These are phyloP conservation scores for Menidia beryllina DNA, from an alignment of 2,113 vertebrate species.

Conservation along the genomic window DNA sequence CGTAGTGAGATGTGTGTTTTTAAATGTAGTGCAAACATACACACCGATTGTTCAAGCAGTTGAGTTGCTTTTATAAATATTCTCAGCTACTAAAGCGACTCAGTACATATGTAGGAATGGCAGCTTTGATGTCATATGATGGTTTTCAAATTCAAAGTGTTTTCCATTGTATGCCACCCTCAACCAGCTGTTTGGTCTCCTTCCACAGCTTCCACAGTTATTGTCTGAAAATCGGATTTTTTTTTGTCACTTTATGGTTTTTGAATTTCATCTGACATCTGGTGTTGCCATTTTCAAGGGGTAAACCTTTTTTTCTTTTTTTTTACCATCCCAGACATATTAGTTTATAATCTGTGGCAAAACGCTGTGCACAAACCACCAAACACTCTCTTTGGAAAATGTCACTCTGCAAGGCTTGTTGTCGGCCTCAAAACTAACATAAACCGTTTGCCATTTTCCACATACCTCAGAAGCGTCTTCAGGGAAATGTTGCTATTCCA, in stretches of 20 bases:
- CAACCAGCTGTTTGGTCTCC: neutral
- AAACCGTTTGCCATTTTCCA: constrained; percentile 69
- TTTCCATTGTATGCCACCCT: neutral
- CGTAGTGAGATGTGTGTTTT: no score
- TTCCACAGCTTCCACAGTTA: constrained; percentile 14
- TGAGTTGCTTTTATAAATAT: no score
- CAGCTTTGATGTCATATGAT: no score
- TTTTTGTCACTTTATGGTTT: constrained; percentile 26
- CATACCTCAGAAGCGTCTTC: constrained; percentile 62
- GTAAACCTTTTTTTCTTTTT: constrained; percentile 37
- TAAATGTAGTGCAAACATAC: no score
- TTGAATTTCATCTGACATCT: constrained; percentile 52
- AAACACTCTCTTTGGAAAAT: constrained; percentile 41
- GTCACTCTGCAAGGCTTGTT: constrained; percentile 56
- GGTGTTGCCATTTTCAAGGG: constrained; percentile 36
- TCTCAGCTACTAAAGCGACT: no score
- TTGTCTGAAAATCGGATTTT: neutral
- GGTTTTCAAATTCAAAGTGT: constrained; percentile 26
- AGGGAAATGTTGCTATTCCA: constrained; percentile 56
- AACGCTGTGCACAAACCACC: constrained; percentile 48
- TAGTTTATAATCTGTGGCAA: constrained; percentile 56
- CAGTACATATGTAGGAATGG: no score
- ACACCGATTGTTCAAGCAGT: no score
- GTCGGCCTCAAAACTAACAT: constrained; percentile 62
- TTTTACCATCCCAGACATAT: constrained; percentile 36